Evolutionary conservation across 1,140 invertebrate genomes (phyloP), one percentile per base, ranked within the genome.

Genomic region (Orius insidiosus): DNA sequence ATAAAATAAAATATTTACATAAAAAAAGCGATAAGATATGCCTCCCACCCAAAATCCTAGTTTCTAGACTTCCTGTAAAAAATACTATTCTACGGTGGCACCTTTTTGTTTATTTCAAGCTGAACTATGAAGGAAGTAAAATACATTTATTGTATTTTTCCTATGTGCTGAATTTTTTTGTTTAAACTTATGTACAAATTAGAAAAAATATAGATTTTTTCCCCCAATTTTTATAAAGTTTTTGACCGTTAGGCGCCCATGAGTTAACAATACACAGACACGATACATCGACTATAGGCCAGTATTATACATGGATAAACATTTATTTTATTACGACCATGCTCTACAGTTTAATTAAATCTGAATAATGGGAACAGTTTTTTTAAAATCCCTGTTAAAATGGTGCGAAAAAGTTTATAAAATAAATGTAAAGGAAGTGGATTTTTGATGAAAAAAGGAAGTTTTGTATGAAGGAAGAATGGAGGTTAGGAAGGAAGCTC

Each of bases 131-230:
- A 48, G 46, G 46, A 48, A 48, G 46, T 48, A 48, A 48, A 48
- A 48, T 48, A 48, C 36, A 32, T 41, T 42, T 32, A 18, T 39
- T 35, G 31, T 40, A 48, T 42, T 34, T 46, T 19, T 40, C 16
- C 35, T 38, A 35, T 41, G 39, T 48, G 34, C 44, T 45, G 43
- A 45, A 9, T 5, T 8, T 34, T 45, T 33, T 33, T 32, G 6
- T 7, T 41, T 41, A 37, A 13, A 15, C 14, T 37, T 37, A 13
- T 45, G 10, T 45, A n/a, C 33, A 38, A 37, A 13, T 37, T 44
- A 49, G 41, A 45, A 49, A 49, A 49, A 49, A 45, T n/a, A 49
- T 49, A 49, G 43, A 45, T 15, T 44, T 33, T 49, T 36, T 43
- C 34, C 31, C 32, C 42, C 24, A 42, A 40, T 19, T 39, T 38